Evolutionary conservation across 2,113 vertebrate genomes (phyloP).

Genomic region (Guaruba guarouba): DNA sequence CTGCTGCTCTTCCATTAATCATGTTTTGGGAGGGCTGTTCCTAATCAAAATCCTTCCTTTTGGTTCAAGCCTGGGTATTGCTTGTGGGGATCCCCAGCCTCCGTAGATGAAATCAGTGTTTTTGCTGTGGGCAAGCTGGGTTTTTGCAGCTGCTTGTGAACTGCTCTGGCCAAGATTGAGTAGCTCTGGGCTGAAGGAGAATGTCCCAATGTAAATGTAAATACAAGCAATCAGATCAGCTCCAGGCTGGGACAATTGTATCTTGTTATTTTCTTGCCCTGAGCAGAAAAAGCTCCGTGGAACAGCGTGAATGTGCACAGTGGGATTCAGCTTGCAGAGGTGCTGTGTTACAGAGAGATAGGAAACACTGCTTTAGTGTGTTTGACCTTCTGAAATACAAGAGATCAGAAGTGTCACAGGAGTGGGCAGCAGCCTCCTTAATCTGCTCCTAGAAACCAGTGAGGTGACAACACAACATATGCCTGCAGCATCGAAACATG

Average conservation of each 20-base stretch:
- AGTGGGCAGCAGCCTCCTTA: neutral
- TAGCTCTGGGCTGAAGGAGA: neutral
- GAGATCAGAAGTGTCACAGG: neutral
- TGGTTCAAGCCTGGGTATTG: neutral
- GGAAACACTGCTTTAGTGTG: neutral
- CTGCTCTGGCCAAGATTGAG: neutral
- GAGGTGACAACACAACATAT: neutral
- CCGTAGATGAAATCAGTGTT: neutral
- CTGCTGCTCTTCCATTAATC: neutral
- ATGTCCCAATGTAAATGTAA: neutral
- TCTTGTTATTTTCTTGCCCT: neutral
- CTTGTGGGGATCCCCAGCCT: neutral
- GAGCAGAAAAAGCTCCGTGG: neutral
- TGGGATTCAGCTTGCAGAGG: neutral
- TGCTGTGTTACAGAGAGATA: neutral
- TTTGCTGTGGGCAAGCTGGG: neutral
- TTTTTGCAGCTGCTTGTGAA: neutral
- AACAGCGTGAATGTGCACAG: neutral
- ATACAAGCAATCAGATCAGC: neutral
- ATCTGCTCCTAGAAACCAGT: neutral
- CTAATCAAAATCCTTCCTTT: neutral
- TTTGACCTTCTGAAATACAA: neutral
- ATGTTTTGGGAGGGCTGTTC: neutral
- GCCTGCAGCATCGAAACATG: fast-evolving
- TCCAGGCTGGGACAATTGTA: neutral